Percentiles rank a stretch among this genome's conserved stretches.
These are phyloP conservation scores for Trichopoda pennipes DNA, from an alignment of 2,888 invertebrate species.

Conservation along the genomic window DNA sequence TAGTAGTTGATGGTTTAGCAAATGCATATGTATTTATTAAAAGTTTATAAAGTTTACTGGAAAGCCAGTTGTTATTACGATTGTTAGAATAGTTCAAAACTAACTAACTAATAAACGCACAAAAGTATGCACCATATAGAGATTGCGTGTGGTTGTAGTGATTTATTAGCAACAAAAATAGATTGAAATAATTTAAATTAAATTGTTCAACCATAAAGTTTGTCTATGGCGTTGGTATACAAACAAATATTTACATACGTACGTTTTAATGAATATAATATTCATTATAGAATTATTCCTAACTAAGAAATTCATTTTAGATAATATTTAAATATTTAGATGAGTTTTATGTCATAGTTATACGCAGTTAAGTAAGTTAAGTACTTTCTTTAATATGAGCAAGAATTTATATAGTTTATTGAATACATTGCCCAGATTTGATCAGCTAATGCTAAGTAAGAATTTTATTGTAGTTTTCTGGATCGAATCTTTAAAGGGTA, in stretches of 20 bases:
- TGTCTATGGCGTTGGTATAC: conserved; percentile 27
- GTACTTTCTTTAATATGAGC: background rate
- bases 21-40: conserved; percentile 30
- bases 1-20: background rate
- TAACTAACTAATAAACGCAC: conserved; percentile 1
- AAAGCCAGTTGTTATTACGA: conserved; percentile 64
- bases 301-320: conserved; percentile 42
- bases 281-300: conserved; percentile 15
- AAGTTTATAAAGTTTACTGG: conserved; percentile 63
- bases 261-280: background rate
- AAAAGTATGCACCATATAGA: conserved; percentile 1
- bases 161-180: conserved; percentile 75
- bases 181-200: conserved; percentile 80
- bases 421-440: conserved; percentile 15
- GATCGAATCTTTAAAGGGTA: conserved; percentile 41
- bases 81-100: conserved; percentile 48
- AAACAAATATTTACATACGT: background rate
- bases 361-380: conserved; percentile 10
- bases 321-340: conserved; percentile 37
- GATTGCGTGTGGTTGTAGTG: conserved; percentile 70
- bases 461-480: conserved; percentile 1
- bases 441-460: conserved; percentile 40
- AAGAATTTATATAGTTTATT: background rate
- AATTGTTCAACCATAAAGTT: conserved; percentile 76
- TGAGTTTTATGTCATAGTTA: conserved; percentile 3